Percentiles rank a stretch among this genome's conserved stretches.
Conservation (phyloP, 2,797 vertebrate species). For the Sebastes iracundus region DNA sequence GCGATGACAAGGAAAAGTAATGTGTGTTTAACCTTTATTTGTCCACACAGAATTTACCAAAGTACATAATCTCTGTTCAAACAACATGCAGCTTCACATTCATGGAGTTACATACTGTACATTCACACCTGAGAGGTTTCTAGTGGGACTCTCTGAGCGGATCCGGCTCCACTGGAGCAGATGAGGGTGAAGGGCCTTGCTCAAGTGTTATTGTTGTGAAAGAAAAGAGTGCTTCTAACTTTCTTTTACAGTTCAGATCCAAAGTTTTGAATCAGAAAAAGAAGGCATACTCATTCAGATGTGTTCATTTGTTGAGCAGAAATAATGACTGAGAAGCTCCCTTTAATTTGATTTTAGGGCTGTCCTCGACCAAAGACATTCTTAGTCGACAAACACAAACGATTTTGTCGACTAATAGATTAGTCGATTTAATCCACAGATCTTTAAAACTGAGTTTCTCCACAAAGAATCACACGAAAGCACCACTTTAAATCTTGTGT, state of each 20-base stretch:
- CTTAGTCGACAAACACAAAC: too few species aligned
- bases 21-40: constrained; percentile 45
- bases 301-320: neutral
- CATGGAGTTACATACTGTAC: constrained; percentile 4
- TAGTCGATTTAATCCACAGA: too few species aligned
- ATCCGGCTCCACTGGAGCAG: constrained; percentile 17
- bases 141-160: neutral
- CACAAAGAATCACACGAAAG: too few species aligned
- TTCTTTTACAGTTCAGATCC: neutral
- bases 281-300: neutral
- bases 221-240: neutral
- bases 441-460: too few species aligned
- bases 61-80: constrained; percentile 29
- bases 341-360: neutral
- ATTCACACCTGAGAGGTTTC: constrained; percentile 37
- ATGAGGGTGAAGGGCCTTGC: neutral
- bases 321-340: neutral
- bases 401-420: too few species aligned
- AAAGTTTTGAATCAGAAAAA: neutral
- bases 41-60: constrained; percentile 33
- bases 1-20: constrained; percentile 37
- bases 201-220: constrained; percentile 4
- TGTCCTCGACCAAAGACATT: too few species aligned
- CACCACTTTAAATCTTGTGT: too few species aligned
- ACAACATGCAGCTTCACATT: constrained; percentile 26